Evolutionary conservation across 1,140 invertebrate genomes (phyloP).

Genomic region (Hycleus phaleratus): DNA sequence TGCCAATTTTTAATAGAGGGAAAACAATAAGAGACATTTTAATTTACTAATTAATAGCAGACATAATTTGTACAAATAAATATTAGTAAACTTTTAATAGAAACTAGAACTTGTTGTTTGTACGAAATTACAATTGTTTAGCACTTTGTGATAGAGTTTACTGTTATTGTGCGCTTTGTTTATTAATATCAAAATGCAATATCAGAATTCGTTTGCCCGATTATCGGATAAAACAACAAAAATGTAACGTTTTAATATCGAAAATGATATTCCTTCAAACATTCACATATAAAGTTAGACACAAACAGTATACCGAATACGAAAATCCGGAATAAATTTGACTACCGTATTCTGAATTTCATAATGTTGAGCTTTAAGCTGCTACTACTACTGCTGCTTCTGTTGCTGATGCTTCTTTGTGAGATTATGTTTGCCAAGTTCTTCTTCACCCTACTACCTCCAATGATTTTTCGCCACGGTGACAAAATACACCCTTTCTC

Average conservation of each 20-base stretch:
- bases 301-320: conserved; percentile 5
- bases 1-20: no score
- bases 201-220: not conserved
- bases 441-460: not conserved
- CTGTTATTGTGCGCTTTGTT: not conserved
- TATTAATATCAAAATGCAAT: not conserved
- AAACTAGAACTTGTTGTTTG: not conserved
- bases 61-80: conserved; percentile 2
- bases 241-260: conserved; percentile 6
- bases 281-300: no score
- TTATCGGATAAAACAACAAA: no score
- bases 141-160: not conserved
- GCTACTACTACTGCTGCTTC: no score
- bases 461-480: conserved; percentile 1
- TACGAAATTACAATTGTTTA: not conserved
- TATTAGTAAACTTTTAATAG: conserved; percentile 3
- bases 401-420: not conserved
- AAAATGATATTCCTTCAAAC: conserved; percentile 13
- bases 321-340: conserved; percentile 22
- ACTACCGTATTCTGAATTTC: conserved; percentile 23
- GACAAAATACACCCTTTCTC: conserved; percentile 5
- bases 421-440: conserved; percentile 9
- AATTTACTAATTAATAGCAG: not conserved
- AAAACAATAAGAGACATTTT: no score
- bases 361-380: conserved; percentile 18